Evolutionary conservation across 2,888 invertebrate species (phyloP).

Genomic region (Drosophila conformis): DNA sequence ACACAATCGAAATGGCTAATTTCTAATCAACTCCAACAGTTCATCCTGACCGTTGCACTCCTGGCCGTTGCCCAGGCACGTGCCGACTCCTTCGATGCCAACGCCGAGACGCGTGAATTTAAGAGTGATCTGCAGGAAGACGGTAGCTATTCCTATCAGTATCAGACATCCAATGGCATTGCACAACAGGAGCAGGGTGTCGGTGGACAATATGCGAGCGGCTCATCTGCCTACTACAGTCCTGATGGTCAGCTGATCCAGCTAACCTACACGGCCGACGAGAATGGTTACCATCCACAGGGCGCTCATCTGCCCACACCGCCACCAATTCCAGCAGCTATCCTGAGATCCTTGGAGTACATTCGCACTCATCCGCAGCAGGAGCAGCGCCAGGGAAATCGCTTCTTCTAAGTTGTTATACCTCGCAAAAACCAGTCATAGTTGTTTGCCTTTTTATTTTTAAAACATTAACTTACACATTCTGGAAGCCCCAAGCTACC

Average conservation of each 20-base stretch:
- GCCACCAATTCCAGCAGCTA: conserved; percentile 82
- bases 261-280: conserved; percentile 86
- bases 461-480: conserved; percentile 20
- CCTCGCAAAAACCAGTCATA: not conserved
- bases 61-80: conserved; percentile 69
- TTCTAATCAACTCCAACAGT: conserved; percentile 32
- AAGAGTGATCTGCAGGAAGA: conserved; percentile 84
- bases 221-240: conserved; percentile 86
- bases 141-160: conserved; percentile 85
- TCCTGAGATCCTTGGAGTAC: conserved; percentile 81
- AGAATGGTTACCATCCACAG: conserved; percentile 86
- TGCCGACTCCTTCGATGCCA: conserved; percentile 79
- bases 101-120: conserved; percentile 83
- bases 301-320: conserved; percentile 85
- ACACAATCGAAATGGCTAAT: conserved; percentile 1
- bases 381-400: conserved; percentile 68
- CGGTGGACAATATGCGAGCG: conserved; percentile 86
- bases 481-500: conserved; percentile 9
- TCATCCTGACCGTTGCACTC: conserved; percentile 71
- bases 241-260: conserved; percentile 86
- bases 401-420: conserved; percentile 34
- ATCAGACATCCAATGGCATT: conserved; percentile 88
- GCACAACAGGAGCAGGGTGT: conserved; percentile 86
- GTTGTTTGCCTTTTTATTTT: conserved; percentile 14
- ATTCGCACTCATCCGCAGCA: conserved; percentile 83